A percentile compares a stretch with the other conserved stretches of the same genome.
Conservation (phyloP, 2,113 vertebrate species). For the Notothenia coriiceps region DNA sequence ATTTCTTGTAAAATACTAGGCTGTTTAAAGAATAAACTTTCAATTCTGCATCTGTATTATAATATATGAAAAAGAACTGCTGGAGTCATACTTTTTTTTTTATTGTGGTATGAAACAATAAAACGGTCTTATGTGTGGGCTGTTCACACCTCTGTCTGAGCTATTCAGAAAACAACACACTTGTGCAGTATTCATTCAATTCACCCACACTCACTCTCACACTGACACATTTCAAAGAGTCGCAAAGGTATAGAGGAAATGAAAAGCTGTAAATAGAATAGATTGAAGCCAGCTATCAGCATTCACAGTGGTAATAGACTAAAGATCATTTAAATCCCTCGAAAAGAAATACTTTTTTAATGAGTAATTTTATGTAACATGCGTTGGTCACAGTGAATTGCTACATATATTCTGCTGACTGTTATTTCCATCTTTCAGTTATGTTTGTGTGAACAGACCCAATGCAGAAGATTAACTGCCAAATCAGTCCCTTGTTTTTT, state of each 20-base stretch:
- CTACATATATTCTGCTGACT: not conserved
- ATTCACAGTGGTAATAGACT: not conserved
- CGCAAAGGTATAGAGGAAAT: not conserved
- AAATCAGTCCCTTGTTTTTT: not conserved
- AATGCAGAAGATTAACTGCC: no score
- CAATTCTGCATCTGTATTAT: conserved; percentile 89
- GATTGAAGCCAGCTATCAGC: not conserved
- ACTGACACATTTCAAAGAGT: not conserved
- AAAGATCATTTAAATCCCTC: not conserved
- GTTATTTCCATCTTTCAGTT: not conserved
- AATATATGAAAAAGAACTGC: conserved; percentile 85
- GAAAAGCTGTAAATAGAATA: not conserved
- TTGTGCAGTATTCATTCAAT: not conserved
- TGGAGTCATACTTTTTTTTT: conserved; percentile 86
- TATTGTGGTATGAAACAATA: conserved; percentile 82
- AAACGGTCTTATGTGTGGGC: conserved; percentile 81
- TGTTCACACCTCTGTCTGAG: conserved; percentile 74
- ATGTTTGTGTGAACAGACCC: not conserved
- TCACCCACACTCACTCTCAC: not conserved
- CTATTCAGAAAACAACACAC: conserved; percentile 9
- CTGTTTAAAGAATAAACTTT: conserved; percentile 89
- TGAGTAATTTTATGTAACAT: not conserved
- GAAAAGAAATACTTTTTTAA: not conserved
- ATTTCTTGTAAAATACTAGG: conserved; percentile 90
- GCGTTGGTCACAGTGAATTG: not conserved